Evolutionary conservation across 1,140 invertebrate genomes (phyloP).

Genomic region (Drosophila cardini): DNA sequence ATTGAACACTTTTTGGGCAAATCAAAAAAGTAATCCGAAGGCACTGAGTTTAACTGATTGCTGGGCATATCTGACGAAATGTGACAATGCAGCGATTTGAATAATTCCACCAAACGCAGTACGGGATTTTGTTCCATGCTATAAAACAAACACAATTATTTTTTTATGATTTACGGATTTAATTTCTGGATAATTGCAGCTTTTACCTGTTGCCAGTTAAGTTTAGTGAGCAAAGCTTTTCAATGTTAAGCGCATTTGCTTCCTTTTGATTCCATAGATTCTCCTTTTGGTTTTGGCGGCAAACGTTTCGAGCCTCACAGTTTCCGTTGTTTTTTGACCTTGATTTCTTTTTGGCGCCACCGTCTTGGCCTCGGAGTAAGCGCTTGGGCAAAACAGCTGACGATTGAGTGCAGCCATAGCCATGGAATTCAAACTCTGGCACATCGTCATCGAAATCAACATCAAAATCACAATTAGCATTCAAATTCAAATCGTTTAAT

Average conservation of each 20-base stretch:
- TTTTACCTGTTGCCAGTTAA: conserved; percentile 46
- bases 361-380: neutral
- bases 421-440: conserved; percentile 53
- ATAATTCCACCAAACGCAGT: conserved; percentile 56
- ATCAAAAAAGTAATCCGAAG: conserved; percentile 49
- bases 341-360: conserved; percentile 33
- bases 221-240: conserved; percentile 6
- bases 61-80: conserved; percentile 43
- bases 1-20: conserved; percentile 40
- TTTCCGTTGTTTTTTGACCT: neutral
- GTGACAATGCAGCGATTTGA: conserved; percentile 63
- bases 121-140: conserved; percentile 48
- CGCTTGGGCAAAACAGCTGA: neutral
- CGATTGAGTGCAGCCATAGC: conserved; percentile 40
- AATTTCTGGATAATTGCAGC: neutral
- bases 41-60: conserved; percentile 38
- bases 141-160: neutral
- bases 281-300: conserved; percentile 42
- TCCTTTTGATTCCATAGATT: conserved; percentile 28
- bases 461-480: neutral
- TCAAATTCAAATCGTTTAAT: conserved; percentile 31
- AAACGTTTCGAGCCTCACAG: conserved; percentile 1
- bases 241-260: neutral
- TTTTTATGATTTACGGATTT: neutral
- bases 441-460: neutral